Conservation (phyloP, 2,888 invertebrate species). For the Lithophane semibrunnea region DNA sequence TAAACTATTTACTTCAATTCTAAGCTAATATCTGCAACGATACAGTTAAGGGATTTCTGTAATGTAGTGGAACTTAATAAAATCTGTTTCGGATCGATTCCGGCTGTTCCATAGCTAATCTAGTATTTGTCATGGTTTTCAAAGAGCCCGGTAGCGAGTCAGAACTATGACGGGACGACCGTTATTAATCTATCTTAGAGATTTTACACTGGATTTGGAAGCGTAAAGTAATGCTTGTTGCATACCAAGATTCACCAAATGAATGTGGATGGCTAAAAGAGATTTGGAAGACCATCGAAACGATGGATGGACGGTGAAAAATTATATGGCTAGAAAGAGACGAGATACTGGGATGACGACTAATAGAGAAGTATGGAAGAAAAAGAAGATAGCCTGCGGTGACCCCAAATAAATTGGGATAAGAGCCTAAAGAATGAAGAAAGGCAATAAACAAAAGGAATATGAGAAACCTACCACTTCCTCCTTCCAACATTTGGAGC, state of each 20-base stretch:
- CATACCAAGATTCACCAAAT: too few relatives aligned
- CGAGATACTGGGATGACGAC: too few relatives aligned
- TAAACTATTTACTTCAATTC: constrained; percentile 12
- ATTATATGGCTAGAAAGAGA: too few relatives aligned
- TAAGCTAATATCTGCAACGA: constrained; percentile 29
- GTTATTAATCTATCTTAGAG: constrained; percentile 38
- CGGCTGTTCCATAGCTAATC: constrained; percentile 50
- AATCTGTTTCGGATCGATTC: constrained; percentile 44
- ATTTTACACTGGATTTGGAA: too few relatives aligned
- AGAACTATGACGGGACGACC: constrained; percentile 32
- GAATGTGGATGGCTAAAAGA: too few relatives aligned
- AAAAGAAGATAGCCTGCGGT: too few relatives aligned
- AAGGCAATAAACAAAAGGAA: background rate
- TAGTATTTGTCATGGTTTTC: constrained; percentile 59
- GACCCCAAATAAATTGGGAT: too few relatives aligned
- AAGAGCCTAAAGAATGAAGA: background rate
- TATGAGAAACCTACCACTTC: background rate
- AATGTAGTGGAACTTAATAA: constrained; percentile 44
- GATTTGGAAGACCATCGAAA: too few relatives aligned
- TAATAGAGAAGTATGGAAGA: too few relatives aligned
- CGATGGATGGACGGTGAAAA: too few relatives aligned
- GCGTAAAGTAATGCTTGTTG: too few relatives aligned
- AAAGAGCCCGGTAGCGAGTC: constrained; percentile 25
- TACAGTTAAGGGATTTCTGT: constrained; percentile 41
- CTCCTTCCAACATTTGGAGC: background rate